phyloP scores from a whole-genome alignment of 2,113 vertebrate species.

The Vulpes ferrilata region DNA sequence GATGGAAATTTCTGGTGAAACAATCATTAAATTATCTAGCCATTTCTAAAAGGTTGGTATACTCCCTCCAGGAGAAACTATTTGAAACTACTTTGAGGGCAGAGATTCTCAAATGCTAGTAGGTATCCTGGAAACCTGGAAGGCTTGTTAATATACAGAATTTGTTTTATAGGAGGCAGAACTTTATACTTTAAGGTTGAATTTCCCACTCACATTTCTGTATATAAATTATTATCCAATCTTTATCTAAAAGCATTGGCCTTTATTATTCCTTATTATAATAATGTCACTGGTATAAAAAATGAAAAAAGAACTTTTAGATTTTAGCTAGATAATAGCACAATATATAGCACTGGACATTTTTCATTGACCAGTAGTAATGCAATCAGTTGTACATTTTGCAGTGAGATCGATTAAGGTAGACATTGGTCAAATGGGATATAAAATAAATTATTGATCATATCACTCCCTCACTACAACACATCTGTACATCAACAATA shows the following conservation, averaged over 20 bases:
- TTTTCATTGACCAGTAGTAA: background rate
- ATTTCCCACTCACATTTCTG: background rate
- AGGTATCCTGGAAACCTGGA: background rate
- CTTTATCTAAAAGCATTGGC: background rate
- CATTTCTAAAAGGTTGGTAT: background rate
- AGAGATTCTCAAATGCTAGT: background rate
- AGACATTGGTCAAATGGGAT: background rate
- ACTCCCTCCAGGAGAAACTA: background rate
- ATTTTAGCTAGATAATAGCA: background rate
- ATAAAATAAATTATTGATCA: background rate
- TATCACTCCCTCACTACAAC: background rate
- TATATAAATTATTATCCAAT: background rate
- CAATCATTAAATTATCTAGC: background rate
- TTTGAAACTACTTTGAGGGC: background rate
- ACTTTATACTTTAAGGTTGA: background rate
- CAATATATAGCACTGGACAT: background rate
- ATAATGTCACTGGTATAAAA: background rate
- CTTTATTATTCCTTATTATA: background rate
- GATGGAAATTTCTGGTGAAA: background rate
- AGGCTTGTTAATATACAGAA: background rate
- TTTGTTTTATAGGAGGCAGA: background rate
- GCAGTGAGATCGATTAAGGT: background rate
- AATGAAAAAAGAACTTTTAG: background rate
- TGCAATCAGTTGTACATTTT: background rate
- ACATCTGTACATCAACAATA: background rate